Conservation (phyloP, 1,140 invertebrate genomes). For the Amphibalanus amphitrite region DNA sequence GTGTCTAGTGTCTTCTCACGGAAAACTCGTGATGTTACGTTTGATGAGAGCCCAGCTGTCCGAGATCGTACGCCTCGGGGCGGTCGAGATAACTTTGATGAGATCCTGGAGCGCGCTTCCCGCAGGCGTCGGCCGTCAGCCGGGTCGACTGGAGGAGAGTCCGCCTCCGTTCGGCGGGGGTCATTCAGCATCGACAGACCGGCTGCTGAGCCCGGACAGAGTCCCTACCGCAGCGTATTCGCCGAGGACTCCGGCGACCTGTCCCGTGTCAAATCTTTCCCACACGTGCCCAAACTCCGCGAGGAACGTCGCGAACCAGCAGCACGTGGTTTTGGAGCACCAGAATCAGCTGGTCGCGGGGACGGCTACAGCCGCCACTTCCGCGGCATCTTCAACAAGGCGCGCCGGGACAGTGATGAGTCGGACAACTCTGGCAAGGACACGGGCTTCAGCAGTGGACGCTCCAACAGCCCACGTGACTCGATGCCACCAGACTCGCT, state of each 20-base stretch:
- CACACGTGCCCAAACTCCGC: no score
- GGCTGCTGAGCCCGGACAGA: not conserved
- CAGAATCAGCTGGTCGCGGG: no score
- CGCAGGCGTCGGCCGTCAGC: no score
- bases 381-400: not conserved
- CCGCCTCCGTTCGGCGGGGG: no score
- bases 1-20: not conserved
- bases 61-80: not conserved
- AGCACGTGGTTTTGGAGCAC: no score
- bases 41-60: not conserved
- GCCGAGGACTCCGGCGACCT: not conserved
- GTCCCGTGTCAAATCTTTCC: no score
- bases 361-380: not conserved
- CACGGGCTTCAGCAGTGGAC: not conserved
- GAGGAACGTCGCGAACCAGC: not conserved
- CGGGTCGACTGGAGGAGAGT: no score
- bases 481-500: not conserved
- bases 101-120: not conserved
- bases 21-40: not conserved
- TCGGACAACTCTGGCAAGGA: not conserved
- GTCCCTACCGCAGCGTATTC: not conserved
- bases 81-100: not conserved
- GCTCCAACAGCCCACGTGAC: not conserved
- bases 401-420: not conserved
- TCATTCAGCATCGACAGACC: no score